Evolutionary conservation across 2,888 invertebrate genomes (phyloP).

Genomic region (Erebia palarica): DNA sequence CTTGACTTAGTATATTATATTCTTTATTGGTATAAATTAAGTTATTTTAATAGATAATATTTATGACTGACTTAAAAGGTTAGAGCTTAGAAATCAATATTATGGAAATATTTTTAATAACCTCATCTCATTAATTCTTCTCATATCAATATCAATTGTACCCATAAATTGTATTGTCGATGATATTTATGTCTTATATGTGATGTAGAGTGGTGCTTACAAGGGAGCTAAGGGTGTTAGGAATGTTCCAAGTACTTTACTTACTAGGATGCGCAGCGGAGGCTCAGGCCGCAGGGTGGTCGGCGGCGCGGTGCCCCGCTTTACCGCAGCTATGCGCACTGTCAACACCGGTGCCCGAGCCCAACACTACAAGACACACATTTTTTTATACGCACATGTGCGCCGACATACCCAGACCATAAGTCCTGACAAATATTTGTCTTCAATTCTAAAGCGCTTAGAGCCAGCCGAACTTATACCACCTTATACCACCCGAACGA

Average conservation of each 20-base stretch:
- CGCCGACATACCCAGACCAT: conserved; percentile 65
- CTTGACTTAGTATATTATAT: background rate
- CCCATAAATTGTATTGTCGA: background rate
- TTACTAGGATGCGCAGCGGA: conserved; percentile 25
- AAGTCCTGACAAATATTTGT: conserved; percentile 75
- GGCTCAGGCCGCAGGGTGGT: conserved; percentile 73
- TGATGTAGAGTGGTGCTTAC: conserved; percentile 38
- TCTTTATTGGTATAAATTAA: too few relatives aligned
- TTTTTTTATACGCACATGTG: conserved; percentile 69
- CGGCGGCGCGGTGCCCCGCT: conserved; percentile 57
- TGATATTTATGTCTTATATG: conserved; percentile 15
- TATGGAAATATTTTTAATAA: too few relatives aligned
- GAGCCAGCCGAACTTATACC: conserved; percentile 65
- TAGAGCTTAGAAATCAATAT: too few relatives aligned
- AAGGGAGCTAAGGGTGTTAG: background rate
- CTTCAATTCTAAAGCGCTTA: conserved; percentile 77
- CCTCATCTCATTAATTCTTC: too few relatives aligned
- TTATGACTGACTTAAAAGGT: background rate
- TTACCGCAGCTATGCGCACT: conserved; percentile 75
- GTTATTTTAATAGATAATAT: background rate
- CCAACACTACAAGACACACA: conserved; percentile 67
- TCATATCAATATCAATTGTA: too few relatives aligned
- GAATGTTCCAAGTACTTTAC: background rate
- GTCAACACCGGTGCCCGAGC: conserved; percentile 64
- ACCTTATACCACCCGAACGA: conserved; percentile 51